phyloP scores from a whole-genome alignment of 1,140 invertebrate genomes.

The Apis laboriosa region DNA sequence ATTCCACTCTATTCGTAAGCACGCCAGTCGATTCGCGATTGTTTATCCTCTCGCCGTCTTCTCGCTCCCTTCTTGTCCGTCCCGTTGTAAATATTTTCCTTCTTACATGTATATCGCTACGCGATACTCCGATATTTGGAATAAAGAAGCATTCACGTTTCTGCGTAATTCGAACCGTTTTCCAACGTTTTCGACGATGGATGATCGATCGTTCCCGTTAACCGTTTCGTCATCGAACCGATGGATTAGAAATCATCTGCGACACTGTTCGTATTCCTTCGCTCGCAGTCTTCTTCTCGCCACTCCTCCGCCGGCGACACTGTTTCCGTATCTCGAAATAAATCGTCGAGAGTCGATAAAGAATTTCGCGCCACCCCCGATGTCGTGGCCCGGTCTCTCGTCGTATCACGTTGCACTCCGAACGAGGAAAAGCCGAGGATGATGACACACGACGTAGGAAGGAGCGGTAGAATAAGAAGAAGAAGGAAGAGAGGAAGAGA shows the following conservation, averaged over 20 bases:
- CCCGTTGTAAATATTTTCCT: not conserved
- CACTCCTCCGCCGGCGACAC: not conserved
- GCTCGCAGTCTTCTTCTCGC: not conserved
- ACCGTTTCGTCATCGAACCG: not conserved
- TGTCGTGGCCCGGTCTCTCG: constrained; percentile 48
- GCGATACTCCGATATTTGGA: no score
- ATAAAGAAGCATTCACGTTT: not conserved
- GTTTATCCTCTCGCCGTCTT: not conserved
- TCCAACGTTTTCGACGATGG: not conserved
- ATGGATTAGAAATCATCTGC: not conserved
- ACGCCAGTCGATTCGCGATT: not conserved
- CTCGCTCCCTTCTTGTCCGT: not conserved
- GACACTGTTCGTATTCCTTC: not conserved
- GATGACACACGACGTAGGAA: constrained; percentile 44
- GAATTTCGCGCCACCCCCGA: constrained; percentile 46
- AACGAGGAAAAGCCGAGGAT: constrained; percentile 57
- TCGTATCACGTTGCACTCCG: constrained; percentile 66
- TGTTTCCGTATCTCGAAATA: constrained; percentile 37
- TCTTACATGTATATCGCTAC: not conserved
- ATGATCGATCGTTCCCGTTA: no score
- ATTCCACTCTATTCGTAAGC: constrained; percentile 7
- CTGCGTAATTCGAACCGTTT: not conserved
- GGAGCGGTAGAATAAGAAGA: constrained; percentile 23
- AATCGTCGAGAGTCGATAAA: constrained; percentile 31
- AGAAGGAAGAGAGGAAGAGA: constrained; percentile 22